Evolutionary conservation across 2,113 vertebrate genomes (phyloP), one percentile per base, ranked within the genome.

Genomic region (Tachysurus fulvidraco): DNA sequence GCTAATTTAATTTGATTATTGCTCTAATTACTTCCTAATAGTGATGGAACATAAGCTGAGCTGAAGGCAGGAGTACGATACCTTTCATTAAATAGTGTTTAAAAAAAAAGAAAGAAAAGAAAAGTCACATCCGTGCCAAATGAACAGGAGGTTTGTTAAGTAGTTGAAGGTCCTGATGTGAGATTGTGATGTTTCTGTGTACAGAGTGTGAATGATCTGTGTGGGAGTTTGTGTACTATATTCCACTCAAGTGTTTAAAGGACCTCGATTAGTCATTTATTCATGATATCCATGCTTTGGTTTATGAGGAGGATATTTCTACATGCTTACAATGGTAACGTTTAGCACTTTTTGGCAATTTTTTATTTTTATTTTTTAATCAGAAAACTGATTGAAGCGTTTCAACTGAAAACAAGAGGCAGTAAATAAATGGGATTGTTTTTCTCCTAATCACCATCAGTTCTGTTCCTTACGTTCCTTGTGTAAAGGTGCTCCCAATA

Each of bases 61-160:
- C 28, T 65, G 76, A 81, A 60, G 46, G 59, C 81, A 60, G 57
- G 78, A 73, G 67, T 62, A 41, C 59, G 23, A 76, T 44, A 76
- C 81, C 71, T 71, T 41, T 73, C 73, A 65, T 86, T 50, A 83
- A 25, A 89, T 81, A 90, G 90, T 91, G 82, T 90, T 91, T 80
- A n/a, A 62, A 82, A 71, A 81, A 84, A 85, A 36, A n/a, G n/a
- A n/a, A 36, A 36, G 36, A 36, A 50, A 50, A 50, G 46, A 83
- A 64, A 57, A 62, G 62, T 83, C 83, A 59, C 83, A 54, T 78
- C 84, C 80, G 89, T 91, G 89, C 89, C 90, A 91, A 91, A 90
- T 79, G 64, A 88, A 86, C 87, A 54, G 60, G 69, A 71, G 59
- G 54, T 84, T 69, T 82, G 52, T 64, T 50, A 21, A 41, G 60